Evolutionary conservation across 2,113 vertebrate genomes (phyloP).

Genomic region (Lepus timidus): DNA sequence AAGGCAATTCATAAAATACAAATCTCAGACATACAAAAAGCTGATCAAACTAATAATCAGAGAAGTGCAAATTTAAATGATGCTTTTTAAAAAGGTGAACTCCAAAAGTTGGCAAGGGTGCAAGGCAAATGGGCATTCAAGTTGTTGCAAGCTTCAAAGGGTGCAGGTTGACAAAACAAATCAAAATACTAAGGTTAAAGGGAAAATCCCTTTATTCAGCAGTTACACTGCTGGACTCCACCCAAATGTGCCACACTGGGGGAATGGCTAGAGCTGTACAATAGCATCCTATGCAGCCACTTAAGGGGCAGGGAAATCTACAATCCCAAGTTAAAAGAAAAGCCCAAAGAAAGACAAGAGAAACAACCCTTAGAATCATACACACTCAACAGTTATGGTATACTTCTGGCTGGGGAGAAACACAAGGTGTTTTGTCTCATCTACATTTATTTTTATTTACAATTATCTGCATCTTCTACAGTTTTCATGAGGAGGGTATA

Average conservation of each 20-base stretch:
- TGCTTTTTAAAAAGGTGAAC: not conserved
- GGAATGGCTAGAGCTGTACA: not conserved
- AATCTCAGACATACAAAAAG: not conserved
- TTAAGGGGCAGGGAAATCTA: not conserved
- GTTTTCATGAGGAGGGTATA: not conserved
- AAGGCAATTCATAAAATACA: slow-evolving; percentile 57
- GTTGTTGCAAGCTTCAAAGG: not conserved
- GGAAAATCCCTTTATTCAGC: not conserved
- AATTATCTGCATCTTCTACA: slow-evolving; percentile 7
- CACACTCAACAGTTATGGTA: not conserved
- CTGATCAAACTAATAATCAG: slow-evolving; percentile 28
- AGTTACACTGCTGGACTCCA: slow-evolving; percentile 26
- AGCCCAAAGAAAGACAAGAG: not conserved
- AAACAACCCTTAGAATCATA: not conserved
- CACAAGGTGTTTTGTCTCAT: not conserved
- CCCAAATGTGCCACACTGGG: slow-evolving; percentile 27
- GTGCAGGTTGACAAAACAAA: not conserved
- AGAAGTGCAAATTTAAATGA: not conserved
- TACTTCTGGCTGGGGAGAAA: not conserved
- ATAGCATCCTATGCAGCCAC: slow-evolving; percentile 28
- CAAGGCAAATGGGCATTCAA: not conserved
- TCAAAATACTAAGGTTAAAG: not conserved
- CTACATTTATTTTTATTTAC: not conserved
- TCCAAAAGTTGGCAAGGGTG: not conserved
- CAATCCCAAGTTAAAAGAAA: not conserved